These are phyloP conservation scores for Poecilia wingei DNA, from an alignment of 2,797 vertebrate genomes.

Conservation along the genomic window DNA sequence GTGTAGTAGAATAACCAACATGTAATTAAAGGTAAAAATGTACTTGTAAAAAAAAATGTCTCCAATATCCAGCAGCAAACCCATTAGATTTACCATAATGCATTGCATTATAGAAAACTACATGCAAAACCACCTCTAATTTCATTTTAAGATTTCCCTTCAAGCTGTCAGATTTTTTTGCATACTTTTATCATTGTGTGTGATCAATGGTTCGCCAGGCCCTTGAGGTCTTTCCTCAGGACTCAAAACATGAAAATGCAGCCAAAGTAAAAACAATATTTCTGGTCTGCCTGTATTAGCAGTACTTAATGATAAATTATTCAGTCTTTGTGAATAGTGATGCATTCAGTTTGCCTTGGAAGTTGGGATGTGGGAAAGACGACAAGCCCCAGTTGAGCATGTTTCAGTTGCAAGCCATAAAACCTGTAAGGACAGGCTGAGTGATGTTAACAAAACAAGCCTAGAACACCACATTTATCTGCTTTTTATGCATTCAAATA, in stretches of 20 bases:
- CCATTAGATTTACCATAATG: not conserved
- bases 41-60: constrained; percentile 2
- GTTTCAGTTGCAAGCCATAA: not conserved
- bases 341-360: not conserved
- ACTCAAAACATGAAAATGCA: not conserved
- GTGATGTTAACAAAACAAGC: not conserved
- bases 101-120: not conserved
- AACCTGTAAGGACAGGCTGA: not conserved
- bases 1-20: constrained; percentile 9
- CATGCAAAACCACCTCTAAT: not conserved
- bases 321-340: not conserved
- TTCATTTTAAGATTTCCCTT: not conserved
- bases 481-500: not conserved
- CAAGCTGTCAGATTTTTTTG: not conserved
- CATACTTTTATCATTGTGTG: not conserved
- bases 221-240: not conserved
- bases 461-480: not conserved
- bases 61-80: not conserved
- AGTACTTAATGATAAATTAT: not conserved
- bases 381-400: not conserved
- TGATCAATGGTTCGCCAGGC: not conserved
- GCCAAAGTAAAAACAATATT: not conserved
- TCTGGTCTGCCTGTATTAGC: not conserved
- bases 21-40: not conserved
- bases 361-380: not conserved